phyloP scores from a whole-genome alignment of 2,797 vertebrate genomes.

The Liasis olivaceus region DNA sequence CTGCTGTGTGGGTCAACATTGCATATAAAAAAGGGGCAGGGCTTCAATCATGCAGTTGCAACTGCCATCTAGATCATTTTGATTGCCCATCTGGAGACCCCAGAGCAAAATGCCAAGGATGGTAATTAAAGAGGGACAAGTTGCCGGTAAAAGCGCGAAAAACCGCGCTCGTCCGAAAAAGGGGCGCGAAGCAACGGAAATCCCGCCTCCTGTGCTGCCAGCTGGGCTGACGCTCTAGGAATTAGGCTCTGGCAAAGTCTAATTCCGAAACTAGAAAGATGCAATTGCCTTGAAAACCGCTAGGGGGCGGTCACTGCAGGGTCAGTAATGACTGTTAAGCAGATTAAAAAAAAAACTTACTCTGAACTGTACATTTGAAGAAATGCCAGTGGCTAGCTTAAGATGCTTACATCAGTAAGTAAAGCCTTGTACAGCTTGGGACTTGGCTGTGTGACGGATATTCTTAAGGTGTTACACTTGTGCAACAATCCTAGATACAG shows the following conservation, averaged over 20 bases:
- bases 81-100: neutral
- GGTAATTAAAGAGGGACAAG: neutral
- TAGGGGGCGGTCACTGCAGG: no score
- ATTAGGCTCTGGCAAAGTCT: no score
- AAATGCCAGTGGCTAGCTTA: neutral
- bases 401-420: neutral
- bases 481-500: neutral
- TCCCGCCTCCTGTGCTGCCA: no score
- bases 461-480: neutral
- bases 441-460: neutral
- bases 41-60: neutral
- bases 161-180: no score
- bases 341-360: no score
- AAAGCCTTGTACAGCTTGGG: neutral
- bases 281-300: no score
- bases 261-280: no score
- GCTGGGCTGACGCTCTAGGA: no score
- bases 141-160: no score
- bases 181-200: no score
- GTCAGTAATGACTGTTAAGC: no score
- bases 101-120: neutral
- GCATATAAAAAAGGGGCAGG: neutral
- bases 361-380: neutral
- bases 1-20: neutral
- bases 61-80: neutral